Evolutionary conservation across 2,888 invertebrate species (phyloP).

Genomic region (Drosophila barbarae): DNA sequence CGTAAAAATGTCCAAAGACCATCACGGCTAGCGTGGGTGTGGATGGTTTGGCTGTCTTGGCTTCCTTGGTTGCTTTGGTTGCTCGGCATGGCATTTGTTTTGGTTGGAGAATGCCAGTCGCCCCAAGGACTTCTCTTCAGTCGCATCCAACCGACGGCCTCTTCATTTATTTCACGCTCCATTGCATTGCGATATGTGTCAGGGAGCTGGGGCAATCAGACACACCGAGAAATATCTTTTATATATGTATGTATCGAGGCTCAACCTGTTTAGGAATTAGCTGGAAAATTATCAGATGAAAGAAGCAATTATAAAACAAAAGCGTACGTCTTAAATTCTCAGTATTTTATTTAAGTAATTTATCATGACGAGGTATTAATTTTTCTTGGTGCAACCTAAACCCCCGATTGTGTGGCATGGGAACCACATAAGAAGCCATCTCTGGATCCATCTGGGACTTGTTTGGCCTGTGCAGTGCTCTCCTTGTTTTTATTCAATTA

Average conservation of each 20-base stretch:
- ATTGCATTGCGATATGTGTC: conserved; percentile 73
- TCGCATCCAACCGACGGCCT: conserved; percentile 31
- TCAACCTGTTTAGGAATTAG: no score
- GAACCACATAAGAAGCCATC: conserved; percentile 11
- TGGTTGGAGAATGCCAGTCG: conserved; percentile 36
- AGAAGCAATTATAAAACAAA: no score
- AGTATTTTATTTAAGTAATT: neutral
- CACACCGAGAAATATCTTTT: conserved; percentile 26
- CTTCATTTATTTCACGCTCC: conserved; percentile 72
- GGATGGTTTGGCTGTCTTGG: neutral
- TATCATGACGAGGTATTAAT: neutral
- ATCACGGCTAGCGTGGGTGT: conserved; percentile 26
- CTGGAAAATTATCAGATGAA: no score
- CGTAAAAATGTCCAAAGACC: conserved; percentile 59
- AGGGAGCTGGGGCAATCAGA: conserved; percentile 52
- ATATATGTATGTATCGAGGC: no score
- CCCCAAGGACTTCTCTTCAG: conserved; percentile 22
- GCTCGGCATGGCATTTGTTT: conserved; percentile 32
- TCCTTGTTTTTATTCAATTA: conserved; percentile 69
- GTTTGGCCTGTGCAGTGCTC: conserved; percentile 51
- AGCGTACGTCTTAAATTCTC: neutral
- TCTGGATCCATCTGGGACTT: conserved; percentile 14
- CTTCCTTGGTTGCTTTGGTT: conserved; percentile 2
- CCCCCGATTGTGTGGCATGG: neutral
- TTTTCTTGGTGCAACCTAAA: conserved; percentile 1